phyloP scores from a whole-genome alignment of 2,888 invertebrate species.

The Caenorhabditis becei region DNA sequence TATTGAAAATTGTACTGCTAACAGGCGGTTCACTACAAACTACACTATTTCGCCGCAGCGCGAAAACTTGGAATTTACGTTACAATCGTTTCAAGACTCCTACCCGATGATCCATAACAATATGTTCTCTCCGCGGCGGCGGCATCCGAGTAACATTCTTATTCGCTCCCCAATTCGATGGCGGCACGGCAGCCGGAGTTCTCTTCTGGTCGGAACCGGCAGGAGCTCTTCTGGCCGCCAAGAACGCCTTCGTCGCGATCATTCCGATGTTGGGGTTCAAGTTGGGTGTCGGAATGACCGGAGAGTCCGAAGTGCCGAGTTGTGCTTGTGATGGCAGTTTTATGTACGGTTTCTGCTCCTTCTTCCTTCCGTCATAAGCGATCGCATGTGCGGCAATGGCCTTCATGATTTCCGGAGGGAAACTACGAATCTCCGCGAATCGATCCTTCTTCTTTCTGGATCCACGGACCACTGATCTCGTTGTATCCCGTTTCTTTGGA shows the following conservation, averaged over 20 bases:
- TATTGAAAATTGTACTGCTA: too few species aligned
- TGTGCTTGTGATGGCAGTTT: conserved; percentile 4
- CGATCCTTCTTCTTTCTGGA: conserved; percentile 14
- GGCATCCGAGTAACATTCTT: too few species aligned
- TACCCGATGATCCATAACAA: too few species aligned
- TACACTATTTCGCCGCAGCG: too few species aligned
- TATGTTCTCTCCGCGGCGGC: background rate
- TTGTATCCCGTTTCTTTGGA: conserved; percentile 23
- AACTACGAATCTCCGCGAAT: conserved; percentile 30
- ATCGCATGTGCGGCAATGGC: conserved; percentile 48
- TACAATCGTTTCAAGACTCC: too few species aligned
- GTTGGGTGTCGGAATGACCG: conserved; percentile 12
- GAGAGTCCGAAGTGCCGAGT: background rate
- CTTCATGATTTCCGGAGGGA: conserved; percentile 42
- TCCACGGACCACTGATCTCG: conserved; percentile 26
- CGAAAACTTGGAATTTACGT: too few species aligned
- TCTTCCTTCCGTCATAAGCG: conserved; percentile 35
- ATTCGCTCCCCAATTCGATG: too few species aligned
- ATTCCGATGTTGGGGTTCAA: background rate
- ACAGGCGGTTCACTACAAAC: too few species aligned
- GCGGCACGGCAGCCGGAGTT: too few species aligned
- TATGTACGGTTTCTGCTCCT: conserved; percentile 32
- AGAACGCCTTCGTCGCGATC: background rate
- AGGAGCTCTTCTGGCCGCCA: too few species aligned
- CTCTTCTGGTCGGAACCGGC: too few species aligned